Evolutionary conservation across 2,113 vertebrate genomes (phyloP), one percentile per base, ranked within the genome.

Genomic region (Mixornis gularis): DNA sequence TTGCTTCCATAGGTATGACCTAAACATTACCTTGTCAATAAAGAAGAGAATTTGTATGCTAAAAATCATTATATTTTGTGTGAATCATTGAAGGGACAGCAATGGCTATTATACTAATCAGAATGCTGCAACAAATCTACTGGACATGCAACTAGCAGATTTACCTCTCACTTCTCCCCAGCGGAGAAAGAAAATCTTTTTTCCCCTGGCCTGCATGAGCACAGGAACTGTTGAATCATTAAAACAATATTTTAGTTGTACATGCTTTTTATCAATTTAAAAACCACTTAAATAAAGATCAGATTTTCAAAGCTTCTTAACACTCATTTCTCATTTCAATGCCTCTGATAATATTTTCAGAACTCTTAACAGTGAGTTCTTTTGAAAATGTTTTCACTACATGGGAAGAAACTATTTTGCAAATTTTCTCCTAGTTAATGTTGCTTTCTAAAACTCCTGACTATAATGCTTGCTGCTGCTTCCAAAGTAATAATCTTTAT

Each of bases 311-410:
- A 66, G 15, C 4, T 65, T 40, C 24, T 73, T 77, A 58, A 13
- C 20, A 55, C 16, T 80, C 7, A 16, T 62, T 88, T 92, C 7
- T 8, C 5, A 20, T 58, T 53, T 62, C 0, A 3, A 43, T 49
- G 25, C 6, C 11, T 52, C 17, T 43, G 52, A 24, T 52, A 34
- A 49, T n/a, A 76, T 79, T 87, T 92, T 71, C n/a, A 76, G 34
- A 79, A 66, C 11, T 43, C 9, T n/a, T 64, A 59, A 43, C 2
- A 10, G 1, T 0, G 0, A 52, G 3, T 40, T 68, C 24, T 60
- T 69, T 49, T 43, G 49, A 52, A 73, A 86, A 13, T n/a, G 2
- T 48, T 72, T 64, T 87, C 14, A 34, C 5, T 60, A 7, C 25
- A 46, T 24, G 5, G 24, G 60, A 90, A 49, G 5, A 40, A 58